These are phyloP conservation scores for Takifugu ocellatus DNA, from an alignment of 2,797 vertebrate species.

Conservation along the genomic window DNA sequence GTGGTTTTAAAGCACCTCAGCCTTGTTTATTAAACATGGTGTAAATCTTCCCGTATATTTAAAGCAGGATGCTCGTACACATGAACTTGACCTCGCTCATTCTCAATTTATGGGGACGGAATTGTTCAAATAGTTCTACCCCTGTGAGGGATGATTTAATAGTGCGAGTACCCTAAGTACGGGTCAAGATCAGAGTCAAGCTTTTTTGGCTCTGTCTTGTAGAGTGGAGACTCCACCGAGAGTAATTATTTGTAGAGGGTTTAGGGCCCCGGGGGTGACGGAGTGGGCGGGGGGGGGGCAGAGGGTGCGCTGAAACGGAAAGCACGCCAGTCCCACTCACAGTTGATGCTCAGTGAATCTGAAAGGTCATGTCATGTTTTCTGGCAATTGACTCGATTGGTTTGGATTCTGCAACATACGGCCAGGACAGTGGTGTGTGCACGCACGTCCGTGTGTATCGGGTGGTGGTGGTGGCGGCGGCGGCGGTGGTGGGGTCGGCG, in stretches of 20 bases:
- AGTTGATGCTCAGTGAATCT: conserved; percentile 92
- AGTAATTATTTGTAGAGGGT: conserved; percentile 96
- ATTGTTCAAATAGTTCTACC: conserved; percentile 55
- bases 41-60: conserved; percentile 14
- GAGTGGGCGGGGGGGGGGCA: conserved; percentile 74
- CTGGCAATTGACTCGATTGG: conserved; percentile 96
- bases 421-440: conserved; percentile 73
- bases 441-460: conserved; percentile 36
- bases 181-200: conserved; percentile 85
- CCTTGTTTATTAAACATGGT: background rate
- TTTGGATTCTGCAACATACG: conserved; percentile 92
- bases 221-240: conserved; percentile 82
- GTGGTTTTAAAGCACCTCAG: background rate
- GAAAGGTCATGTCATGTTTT: conserved; percentile 99
- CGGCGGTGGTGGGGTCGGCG: background rate
- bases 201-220: conserved; percentile 81
- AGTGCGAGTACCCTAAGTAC: conserved; percentile 63
- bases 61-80: conserved; percentile 21
- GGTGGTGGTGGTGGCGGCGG: conserved; percentile 2
- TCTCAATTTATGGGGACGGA: conserved; percentile 51
- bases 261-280: conserved; percentile 79
- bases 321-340: conserved; percentile 86
- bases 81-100: conserved; percentile 48
- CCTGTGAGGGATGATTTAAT: conserved; percentile 65
- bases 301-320: conserved; percentile 89